Evolutionary conservation across 1,140 invertebrate genomes (phyloP).

Genomic region (Brachionus sp.): DNA sequence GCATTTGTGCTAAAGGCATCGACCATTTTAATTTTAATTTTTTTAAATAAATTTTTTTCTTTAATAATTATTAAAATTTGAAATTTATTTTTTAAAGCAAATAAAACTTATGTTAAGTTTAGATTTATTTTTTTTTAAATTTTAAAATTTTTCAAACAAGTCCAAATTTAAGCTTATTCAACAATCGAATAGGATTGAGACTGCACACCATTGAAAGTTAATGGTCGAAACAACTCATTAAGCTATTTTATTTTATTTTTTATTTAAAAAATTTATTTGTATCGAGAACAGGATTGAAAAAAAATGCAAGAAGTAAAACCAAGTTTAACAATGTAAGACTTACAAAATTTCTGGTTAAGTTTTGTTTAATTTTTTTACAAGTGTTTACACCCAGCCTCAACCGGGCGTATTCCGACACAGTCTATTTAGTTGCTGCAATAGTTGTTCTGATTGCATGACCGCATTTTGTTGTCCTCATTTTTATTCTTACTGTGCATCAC

Average conservation of each 20-base stretch:
- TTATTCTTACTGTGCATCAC: conserved; percentile 20
- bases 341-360: neutral
- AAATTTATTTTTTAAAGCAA: neutral
- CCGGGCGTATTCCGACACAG: neutral
- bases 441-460: neutral
- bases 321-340: neutral
- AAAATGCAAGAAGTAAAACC: neutral
- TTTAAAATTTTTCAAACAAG: neutral
- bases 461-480: conserved; percentile 25
- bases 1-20: conserved; percentile 34
- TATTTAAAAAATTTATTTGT: neutral
- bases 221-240: neutral
- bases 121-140: neutral
- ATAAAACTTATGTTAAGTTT: neutral
- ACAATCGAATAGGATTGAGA: neutral
- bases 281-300: neutral
- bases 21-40: conserved; percentile 3
- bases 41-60: neutral
- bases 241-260: neutral
- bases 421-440: conserved; percentile 1
- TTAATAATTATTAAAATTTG: too few relatives aligned
- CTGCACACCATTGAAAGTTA: neutral
- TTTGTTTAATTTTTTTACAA: neutral
- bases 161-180: neutral
- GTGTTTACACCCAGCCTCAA: conserved; percentile 7